Base-by-base conservation (phyloP, 2,113 vertebrate species). In the Oryzias javanicus region DNA sequence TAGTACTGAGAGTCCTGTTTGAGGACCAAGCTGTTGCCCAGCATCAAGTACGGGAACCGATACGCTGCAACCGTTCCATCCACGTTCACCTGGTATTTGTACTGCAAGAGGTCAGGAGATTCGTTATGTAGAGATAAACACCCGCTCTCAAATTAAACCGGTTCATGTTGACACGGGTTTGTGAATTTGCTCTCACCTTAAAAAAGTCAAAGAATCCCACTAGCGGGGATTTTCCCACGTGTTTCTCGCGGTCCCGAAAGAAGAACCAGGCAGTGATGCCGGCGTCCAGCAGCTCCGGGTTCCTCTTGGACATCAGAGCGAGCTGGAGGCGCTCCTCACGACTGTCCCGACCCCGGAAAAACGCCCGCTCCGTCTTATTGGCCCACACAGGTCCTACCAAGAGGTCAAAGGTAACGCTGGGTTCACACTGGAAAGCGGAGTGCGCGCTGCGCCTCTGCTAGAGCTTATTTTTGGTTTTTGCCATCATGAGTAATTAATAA, bases 131-230 rank as follows among this genome's bases (percentile, higher is more conserved):
- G 7, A 53, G 4, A 17, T 55, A 22, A 24, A 14, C 2, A 1
- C 13, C 5, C 13, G 5, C 48, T 49, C 48, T 14, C 20, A 10
- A 16, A 4, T 18, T 18, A n/a, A 35, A 35, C 3, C 4, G 1
- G 8, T 10, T 8, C 18, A 52, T 10, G 45, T 12, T 19, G 4
- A 47, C 8, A 47, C 12, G 13, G 46, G 19, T 47, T 47, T 47
- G 19, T 18, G 3, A 4, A 3, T 15, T 1, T 49, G 19, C 17
- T 10, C 52, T 76, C 40, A 98, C 95, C 93, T 98, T 96, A 77
- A 98, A 98, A 80, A 97, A 99, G 86, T 98, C 94, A 87, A 98
- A 98, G 89, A 98, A 98, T 42, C 94, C 94, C 71, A 96, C 91
- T 20, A 97, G 89, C 0, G 89, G 88, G 15, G 89, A 86, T 82